Base-by-base conservation (phyloP, 2,888 invertebrate genomes). In the Drosophila maculinotata region DNA sequence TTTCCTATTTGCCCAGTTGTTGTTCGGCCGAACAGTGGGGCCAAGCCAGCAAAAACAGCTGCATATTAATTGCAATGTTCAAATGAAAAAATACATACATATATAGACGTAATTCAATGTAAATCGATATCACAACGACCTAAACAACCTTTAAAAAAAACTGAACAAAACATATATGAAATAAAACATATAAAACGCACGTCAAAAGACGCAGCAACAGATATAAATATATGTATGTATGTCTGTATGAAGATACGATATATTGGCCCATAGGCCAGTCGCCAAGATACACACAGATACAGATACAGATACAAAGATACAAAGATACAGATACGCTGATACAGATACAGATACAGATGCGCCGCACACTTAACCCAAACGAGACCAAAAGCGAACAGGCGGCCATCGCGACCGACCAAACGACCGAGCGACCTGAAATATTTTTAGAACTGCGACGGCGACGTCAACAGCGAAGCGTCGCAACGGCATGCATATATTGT, bases 281-380 rank as follows among this genome's bases (percentile, higher is more conserved):
- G 62, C 62, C 30, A 57, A 68, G 63, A 41, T 33, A 52, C 20
- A 57, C 52, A 62, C 39, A 25, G 49, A 5, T 42, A 48, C 30
- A 62, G 38, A 44, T 49, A 28, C 15, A 52, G 31, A 23, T 44
- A 64, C 42, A 38, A 36, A 70, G 49, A 71, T 54, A 49, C 45
- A 38, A 75, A 52, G 56, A 59, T 45, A 56, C 39, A 65, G 20
- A 30, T 48, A 69, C 62, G n/a, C 17, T n/a, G 38, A 63, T 60
- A 69, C 62, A 52, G 76, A 79, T 69, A 64, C 76, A 74, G 62
- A 52, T 75, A 75, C 70, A 84, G 78, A 80, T 84, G 79, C 82
- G 67, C 84, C 80, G 81, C 87, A 80, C 87, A 82, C 81, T 82
- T 82, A 87, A 87, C 81, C 81, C 85, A 87, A 82, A 84, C 81